Percentiles rank a stretch among this genome's conserved stretches.
Conservation (phyloP, 2,888 invertebrate genomes). For the Margaritifera margaritifera region DNA sequence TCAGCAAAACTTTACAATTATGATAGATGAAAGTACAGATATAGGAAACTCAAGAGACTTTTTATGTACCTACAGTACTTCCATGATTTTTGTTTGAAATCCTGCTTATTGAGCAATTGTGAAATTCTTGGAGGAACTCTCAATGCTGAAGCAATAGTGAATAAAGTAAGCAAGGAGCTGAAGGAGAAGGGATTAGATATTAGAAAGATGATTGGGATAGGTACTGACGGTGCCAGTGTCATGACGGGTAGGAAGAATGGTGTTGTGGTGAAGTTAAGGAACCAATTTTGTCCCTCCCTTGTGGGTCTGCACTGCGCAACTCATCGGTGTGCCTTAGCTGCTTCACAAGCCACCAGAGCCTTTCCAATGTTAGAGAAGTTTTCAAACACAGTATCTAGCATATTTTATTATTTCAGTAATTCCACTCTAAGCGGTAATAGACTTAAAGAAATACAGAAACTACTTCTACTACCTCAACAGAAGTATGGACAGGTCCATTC, state of each 20-base stretch:
- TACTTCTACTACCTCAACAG: slow-evolving; percentile 24
- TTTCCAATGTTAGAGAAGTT: slow-evolving; percentile 12
- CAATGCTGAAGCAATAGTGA: slow-evolving; percentile 7
- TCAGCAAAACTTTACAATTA: slow-evolving; percentile 2
- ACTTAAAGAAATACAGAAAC: slow-evolving; percentile 20
- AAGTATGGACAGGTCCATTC: slow-evolving; percentile 12
- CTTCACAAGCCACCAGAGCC: slow-evolving; percentile 19
- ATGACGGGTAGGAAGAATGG: slow-evolving; percentile 19
- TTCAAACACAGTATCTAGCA: slow-evolving; percentile 8
- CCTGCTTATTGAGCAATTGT: slow-evolving; percentile 11
- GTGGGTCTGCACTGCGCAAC: slow-evolving; percentile 28
- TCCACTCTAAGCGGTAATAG: slow-evolving; percentile 25
- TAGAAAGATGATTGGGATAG: too few relatives aligned
- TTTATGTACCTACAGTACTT: slow-evolving; percentile 20
- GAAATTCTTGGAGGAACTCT: slow-evolving; percentile 8
- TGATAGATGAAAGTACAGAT: slow-evolving; percentile 25
- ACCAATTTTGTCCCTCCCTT: slow-evolving; percentile 15
- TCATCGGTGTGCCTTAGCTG: slow-evolving; percentile 16
- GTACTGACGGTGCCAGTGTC: slow-evolving; percentile 29
- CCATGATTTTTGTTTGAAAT: slow-evolving; percentile 3
- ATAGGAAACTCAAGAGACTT: slow-evolving; percentile 16
- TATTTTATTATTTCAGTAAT: slow-evolving; percentile 20
- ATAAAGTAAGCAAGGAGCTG: background rate
- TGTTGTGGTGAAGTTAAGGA: slow-evolving; percentile 14
- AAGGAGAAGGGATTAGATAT: too few relatives aligned